Percentiles rank a stretch among this genome's conserved stretches.
Conservation (phyloP, 2,797 vertebrate genomes). For the Spinus pinus region DNA sequence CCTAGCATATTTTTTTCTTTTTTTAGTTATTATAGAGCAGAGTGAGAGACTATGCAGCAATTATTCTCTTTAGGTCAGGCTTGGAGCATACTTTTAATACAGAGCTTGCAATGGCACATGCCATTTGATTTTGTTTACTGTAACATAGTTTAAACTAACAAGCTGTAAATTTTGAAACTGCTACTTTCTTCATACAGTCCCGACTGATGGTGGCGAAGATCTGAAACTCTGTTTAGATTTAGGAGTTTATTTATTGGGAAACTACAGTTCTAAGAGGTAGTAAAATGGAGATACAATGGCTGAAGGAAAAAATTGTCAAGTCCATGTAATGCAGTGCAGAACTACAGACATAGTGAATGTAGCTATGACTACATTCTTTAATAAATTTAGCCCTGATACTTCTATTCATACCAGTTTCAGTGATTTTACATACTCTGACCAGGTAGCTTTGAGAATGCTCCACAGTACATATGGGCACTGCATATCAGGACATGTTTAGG, state of each 20-base stretch:
- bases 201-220: not conserved
- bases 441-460: not conserved
- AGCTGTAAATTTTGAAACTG: not conserved
- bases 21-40: not conserved
- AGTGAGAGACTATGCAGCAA: not conserved
- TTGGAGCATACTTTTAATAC: not conserved
- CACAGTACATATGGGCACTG: not conserved
- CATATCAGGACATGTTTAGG: accelerated
- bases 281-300: not conserved
- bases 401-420: not conserved
- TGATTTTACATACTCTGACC: not conserved
- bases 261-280: not conserved
- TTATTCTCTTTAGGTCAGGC: not conserved
- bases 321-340: not conserved
- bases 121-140: not conserved
- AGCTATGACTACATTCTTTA: not conserved
- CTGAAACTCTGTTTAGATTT: not conserved
- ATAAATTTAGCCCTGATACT: not conserved
- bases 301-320: not conserved
- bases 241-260: not conserved
- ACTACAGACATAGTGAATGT: not conserved
- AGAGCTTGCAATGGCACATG: not conserved
- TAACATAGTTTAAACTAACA: not conserved
- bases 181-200: not conserved
- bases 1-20: not conserved